These are phyloP conservation scores for Corydoras maculifer DNA, from an alignment of 2,113 vertebrate species.

Conservation along the genomic window DNA sequence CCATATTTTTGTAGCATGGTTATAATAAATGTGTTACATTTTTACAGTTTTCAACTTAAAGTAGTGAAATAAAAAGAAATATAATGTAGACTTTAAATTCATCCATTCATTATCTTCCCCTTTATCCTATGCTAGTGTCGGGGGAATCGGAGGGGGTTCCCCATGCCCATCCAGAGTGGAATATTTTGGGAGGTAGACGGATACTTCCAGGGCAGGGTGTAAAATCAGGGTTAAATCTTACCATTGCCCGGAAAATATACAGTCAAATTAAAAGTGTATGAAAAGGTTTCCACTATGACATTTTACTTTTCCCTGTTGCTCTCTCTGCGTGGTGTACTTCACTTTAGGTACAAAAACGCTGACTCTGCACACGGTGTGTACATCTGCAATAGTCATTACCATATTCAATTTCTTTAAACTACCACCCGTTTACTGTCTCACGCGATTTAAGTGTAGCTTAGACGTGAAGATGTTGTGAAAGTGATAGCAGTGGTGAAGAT, in stretches of 20 bases:
- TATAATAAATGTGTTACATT: too few relatives aligned
- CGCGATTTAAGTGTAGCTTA: neutral
- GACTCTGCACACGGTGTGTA: neutral
- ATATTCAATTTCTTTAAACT: neutral
- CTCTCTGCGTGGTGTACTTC: neutral
- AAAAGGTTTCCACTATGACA: neutral
- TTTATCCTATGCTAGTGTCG: too few relatives aligned
- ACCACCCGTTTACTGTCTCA: neutral
- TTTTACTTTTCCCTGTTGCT: conserved; percentile 1
- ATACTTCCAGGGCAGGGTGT: too few relatives aligned
- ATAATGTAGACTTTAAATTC: too few relatives aligned
- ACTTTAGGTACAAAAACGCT: neutral
- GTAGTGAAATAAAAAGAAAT: too few relatives aligned
- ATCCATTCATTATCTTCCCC: too few relatives aligned
- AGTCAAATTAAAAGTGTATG: neutral
- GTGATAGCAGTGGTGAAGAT: neutral
- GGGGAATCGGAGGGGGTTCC: too few relatives aligned
- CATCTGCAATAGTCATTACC: conserved; percentile 19
- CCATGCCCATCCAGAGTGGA: too few relatives aligned
- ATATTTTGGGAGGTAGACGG: too few relatives aligned
- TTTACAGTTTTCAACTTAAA: too few relatives aligned
- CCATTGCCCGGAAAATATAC: neutral
- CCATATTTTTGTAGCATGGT: too few relatives aligned
- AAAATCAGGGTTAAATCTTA: too few relatives aligned
- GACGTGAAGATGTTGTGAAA: neutral